phyloP scores from a whole-genome alignment of 1,140 invertebrate genomes.

The Drosophila ambigua region DNA sequence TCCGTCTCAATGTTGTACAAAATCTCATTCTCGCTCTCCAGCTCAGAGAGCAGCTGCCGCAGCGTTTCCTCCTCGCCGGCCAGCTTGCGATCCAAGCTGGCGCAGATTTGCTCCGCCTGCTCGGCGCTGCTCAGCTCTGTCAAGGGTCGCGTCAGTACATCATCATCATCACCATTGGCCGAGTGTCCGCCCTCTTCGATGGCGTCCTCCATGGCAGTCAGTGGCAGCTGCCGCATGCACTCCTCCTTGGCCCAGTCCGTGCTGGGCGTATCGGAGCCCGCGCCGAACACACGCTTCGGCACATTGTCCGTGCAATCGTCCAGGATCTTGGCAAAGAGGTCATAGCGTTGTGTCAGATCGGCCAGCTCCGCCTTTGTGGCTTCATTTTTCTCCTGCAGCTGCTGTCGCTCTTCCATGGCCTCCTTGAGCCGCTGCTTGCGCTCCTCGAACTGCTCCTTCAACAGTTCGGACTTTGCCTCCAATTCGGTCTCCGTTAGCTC shows the following conservation, averaged over 20 bases:
- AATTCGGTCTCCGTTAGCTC: slow-evolving; percentile 14
- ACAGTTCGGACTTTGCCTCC: slow-evolving; percentile 13
- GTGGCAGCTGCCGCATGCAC: slow-evolving; percentile 38
- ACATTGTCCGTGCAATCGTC: slow-evolving; percentile 59
- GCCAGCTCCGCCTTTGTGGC: neutral
- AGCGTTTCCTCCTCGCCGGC: slow-evolving; percentile 55
- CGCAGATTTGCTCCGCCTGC: slow-evolving; percentile 43
- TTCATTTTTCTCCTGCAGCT: neutral
- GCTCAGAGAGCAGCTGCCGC: slow-evolving; percentile 50
- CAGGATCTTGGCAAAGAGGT: slow-evolving; percentile 49
- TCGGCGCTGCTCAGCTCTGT: slow-evolving; percentile 20
- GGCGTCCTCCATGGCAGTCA: too few species aligned
- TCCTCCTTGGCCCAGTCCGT: slow-evolving; percentile 51
- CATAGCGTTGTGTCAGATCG: too few species aligned
- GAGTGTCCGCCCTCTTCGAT: neutral
- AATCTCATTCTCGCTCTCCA: slow-evolving; percentile 55
- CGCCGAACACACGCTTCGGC: slow-evolving; percentile 58
- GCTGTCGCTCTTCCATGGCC: neutral
- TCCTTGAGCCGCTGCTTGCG: neutral
- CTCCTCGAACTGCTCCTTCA: slow-evolving; percentile 12
- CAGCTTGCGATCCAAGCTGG: slow-evolving; percentile 30
- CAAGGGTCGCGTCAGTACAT: slow-evolving; percentile 4
- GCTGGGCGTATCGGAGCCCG: slow-evolving; percentile 46
- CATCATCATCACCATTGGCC: neutral
- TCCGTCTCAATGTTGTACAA: slow-evolving; percentile 28